Percentiles rank a stretch among this genome's conserved stretches.
These are phyloP conservation scores for Drosophila lacertosa DNA, from an alignment of 1,140 invertebrate species.

Conservation along the genomic window DNA sequence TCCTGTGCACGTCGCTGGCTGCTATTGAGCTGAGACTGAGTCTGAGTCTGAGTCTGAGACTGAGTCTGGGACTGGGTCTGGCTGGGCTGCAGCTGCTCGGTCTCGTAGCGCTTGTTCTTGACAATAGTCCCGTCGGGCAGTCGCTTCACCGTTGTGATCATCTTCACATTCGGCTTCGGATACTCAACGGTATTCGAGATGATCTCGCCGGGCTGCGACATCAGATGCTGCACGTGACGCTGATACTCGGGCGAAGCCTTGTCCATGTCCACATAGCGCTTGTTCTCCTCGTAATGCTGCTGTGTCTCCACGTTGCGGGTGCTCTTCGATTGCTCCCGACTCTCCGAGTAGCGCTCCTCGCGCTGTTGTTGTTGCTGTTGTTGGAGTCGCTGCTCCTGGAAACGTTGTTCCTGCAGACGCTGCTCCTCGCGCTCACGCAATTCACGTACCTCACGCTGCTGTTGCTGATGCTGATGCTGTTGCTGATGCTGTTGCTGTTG, in stretches of 20 bases:
- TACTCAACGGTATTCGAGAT: slow-evolving; percentile 86
- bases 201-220: slow-evolving; percentile 82
- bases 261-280: slow-evolving; percentile 81
- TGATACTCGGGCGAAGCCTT: slow-evolving; percentile 81
- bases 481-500: slow-evolving; percentile 30
- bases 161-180: slow-evolving; percentile 87
- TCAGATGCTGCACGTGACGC: slow-evolving; percentile 75
- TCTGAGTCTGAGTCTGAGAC: slow-evolving; percentile 31
- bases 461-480: slow-evolving; percentile 29
- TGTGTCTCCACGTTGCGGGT: slow-evolving; percentile 74
- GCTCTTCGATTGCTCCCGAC: slow-evolving; percentile 66
- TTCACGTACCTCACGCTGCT: slow-evolving; percentile 36
- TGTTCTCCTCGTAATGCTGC: slow-evolving; percentile 74
- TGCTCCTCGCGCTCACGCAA: slow-evolving; percentile 44
- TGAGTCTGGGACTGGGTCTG: slow-evolving; percentile 42
- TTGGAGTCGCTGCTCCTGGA: slow-evolving; percentile 44
- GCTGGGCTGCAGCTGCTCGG: slow-evolving; percentile 76
- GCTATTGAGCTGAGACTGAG: slow-evolving; percentile 31
- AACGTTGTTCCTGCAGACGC: slow-evolving; percentile 24
- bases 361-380: slow-evolving; percentile 35
- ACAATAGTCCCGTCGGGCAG: slow-evolving; percentile 87
- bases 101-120: slow-evolving; percentile 87
- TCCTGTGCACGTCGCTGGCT: slow-evolving; percentile 39
- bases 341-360: slow-evolving; percentile 67
- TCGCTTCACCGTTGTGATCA: slow-evolving; percentile 87